Evolutionary conservation across 2,797 vertebrate species (phyloP), one percentile per base, ranked within the genome.

Genomic region (Heteromormyrus szaboi): DNA sequence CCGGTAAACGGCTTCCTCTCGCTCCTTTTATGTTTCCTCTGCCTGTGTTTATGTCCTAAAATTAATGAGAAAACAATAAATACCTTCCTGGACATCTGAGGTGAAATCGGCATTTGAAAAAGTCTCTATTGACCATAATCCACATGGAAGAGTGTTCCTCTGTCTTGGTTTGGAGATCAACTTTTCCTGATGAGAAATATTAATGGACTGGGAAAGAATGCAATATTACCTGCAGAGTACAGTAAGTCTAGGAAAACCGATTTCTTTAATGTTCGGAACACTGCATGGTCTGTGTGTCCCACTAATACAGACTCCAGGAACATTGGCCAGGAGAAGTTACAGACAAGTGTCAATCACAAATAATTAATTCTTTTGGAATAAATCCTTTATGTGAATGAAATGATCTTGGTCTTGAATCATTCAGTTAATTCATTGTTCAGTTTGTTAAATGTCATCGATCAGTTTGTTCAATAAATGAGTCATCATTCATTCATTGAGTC

Each of bases 21-120:
- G 94, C 94, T 95, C 91, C 92, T 90, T 91, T 92, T 97, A 93
- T 94, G 95, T 93, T 95, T 96, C 90, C 94, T 95, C 93, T 93
- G 94, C 93, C 92, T 95, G 91, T 93, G 93, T 94, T 94, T 96
- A 83, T 96, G 96, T 92, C 97, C 98, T 99, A 87, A 0, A 91
- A 91, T 89, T 79, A 65, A 59, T 90, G 59, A 94, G 90, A 0
- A n/a, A 79, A 83, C 88, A 86, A 41, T 85, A 86, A 86, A 54
- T 54, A 56, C 50, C 29, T 53, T 56, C 29, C 2, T 8, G 3
- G 50, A 50, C 19, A n/a, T 22, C n/a, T 11, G 44, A 22, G n/a
- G 81, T 41, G 51, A 56, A 54, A 86, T 50, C 25, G 51, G 25
- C 50, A 29, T 33, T 54, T 37, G 14, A 56, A 25, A 86, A 86